Percentiles rank a stretch among this genome's conserved stretches.
These are phyloP conservation scores for Fratercula arctica DNA, from an alignment of 2,797 vertebrate genomes.

Conservation along the genomic window DNA sequence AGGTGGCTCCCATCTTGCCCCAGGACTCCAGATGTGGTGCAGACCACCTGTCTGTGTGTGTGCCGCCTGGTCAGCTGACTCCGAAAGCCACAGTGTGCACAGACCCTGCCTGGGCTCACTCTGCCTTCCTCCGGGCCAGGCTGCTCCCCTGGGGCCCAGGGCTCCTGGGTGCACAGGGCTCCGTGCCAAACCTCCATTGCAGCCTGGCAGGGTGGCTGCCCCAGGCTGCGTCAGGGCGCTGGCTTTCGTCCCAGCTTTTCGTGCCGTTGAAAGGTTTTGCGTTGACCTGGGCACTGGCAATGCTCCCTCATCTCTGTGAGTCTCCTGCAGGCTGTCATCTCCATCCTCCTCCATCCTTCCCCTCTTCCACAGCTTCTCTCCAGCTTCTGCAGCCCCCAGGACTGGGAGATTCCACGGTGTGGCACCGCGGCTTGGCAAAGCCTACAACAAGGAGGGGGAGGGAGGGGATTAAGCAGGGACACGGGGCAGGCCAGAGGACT, in stretches of 20 bases:
- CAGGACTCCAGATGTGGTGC: neutral
- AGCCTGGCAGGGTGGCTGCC: neutral
- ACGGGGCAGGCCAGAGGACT: neutral
- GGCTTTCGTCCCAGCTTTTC: neutral
- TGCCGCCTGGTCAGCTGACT: rapidly evolving
- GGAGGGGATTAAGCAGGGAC: neutral
- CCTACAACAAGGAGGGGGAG: neutral
- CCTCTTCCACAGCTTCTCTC: neutral
- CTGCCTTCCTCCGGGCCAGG: neutral
- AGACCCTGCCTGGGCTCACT: neutral
- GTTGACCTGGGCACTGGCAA: neutral
- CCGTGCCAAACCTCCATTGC: neutral
- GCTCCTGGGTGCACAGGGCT: neutral
- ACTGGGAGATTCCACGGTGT: rapidly evolving
- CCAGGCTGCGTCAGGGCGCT: neutral
- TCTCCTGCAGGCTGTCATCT: neutral
- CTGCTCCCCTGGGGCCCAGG: neutral
- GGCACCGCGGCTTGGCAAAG: neutral
- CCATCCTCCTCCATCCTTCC: neutral
- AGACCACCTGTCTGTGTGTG: neutral
- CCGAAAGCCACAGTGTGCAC: neutral
- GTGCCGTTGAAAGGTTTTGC: neutral
- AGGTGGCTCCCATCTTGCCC: neutral
- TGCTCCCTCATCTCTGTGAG: rapidly evolving
- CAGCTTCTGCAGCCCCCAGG: neutral